Evolutionary conservation across 2,113 vertebrate species (phyloP).

Genomic region (Anser cygnoides): DNA sequence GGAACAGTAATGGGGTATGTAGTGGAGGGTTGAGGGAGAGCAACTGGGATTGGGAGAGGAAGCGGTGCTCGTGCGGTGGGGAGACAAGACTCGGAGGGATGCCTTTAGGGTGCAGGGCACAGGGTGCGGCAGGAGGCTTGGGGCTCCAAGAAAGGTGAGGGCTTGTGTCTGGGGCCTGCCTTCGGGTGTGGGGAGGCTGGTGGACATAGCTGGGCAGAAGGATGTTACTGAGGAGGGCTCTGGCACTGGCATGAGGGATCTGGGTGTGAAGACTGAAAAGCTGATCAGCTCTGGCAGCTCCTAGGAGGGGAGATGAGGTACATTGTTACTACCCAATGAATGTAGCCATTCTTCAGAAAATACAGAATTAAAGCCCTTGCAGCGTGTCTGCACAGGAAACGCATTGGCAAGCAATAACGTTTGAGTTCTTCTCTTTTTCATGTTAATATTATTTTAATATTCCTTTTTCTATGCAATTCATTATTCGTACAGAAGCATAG

Average conservation of each 20-base stretch:
- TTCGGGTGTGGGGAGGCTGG: accelerated
- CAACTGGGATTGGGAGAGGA: neutral
- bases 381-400: neutral
- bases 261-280: neutral
- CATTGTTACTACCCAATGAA: neutral
- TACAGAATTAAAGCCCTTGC: neutral
- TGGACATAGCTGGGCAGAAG: neutral
- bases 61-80: neutral
- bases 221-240: neutral
- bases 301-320: neutral
- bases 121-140: neutral
- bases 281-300: neutral
- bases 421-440: neutral
- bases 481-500: neutral
- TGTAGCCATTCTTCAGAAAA: neutral
- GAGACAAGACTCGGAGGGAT: neutral
- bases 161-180: neutral
- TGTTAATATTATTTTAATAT: neutral
- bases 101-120: neutral
- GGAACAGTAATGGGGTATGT: neutral
- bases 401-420: neutral
- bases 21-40: neutral
- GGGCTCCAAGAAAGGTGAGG: neutral
- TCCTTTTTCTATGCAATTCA: neutral
- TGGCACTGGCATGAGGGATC: neutral